Percentiles rank a stretch among this genome's conserved stretches.
These are phyloP conservation scores for Aldrovandia affinis DNA, from an alignment of 2,797 vertebrate genomes.

Conservation along the genomic window DNA sequence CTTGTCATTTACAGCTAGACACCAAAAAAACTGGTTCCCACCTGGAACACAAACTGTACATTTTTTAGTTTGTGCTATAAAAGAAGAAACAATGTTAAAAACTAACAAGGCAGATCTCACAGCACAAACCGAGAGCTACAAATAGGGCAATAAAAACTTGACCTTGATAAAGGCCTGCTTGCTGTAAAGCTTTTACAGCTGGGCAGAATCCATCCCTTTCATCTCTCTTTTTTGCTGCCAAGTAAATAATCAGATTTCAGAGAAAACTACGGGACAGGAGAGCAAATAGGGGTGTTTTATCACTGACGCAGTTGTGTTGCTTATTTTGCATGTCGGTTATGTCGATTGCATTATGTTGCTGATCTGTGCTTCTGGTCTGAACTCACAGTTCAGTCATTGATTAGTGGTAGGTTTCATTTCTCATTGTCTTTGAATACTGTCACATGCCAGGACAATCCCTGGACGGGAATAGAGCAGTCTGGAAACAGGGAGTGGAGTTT, in stretches of 20 bases:
- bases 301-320: not conserved
- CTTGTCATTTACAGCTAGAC: not conserved
- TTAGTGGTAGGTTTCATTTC: not conserved
- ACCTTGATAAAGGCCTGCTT: slow-evolving; percentile 55
- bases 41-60: not conserved
- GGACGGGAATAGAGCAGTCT: too few relatives aligned
- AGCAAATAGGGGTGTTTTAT: not conserved
- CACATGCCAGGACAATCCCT: too few relatives aligned
- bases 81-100: not conserved
- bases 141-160: slow-evolving; percentile 51
- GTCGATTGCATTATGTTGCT: not conserved
- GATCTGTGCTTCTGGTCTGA: not conserved
- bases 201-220: slow-evolving; percentile 36
- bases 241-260: not conserved
- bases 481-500: too few relatives aligned
- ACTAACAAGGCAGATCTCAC: slow-evolving; percentile 15
- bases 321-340: not conserved
- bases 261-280: not conserved
- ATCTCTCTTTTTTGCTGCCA: slow-evolving; percentile 15
- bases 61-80: not conserved
- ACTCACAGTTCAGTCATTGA: not conserved
- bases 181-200: slow-evolving; percentile 62
- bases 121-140: slow-evolving; percentile 10
- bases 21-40: not conserved
- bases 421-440: too few relatives aligned